Conservation (phyloP, 2,888 invertebrate species). For the Aleiodes testaceus region DNA sequence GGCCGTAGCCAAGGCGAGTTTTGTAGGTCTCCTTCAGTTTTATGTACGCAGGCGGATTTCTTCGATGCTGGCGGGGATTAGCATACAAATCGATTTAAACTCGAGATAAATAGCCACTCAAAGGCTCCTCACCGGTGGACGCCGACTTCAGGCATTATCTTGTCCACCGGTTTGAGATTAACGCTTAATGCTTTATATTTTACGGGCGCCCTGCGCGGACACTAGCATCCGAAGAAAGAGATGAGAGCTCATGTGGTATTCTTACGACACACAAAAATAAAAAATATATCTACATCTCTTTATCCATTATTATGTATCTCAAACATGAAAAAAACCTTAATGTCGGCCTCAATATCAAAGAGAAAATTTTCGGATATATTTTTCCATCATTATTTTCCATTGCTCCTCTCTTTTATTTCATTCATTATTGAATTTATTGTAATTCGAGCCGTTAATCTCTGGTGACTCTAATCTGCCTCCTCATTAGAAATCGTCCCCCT, state of each 20-base stretch:
- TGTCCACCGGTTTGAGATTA: constrained; percentile 70
- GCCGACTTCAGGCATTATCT: constrained; percentile 71
- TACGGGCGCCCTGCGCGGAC: constrained; percentile 54
- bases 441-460: constrained; percentile 4
- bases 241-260: constrained; percentile 48
- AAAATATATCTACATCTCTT: constrained; percentile 29
- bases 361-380: not conserved
- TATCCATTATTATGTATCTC: constrained; percentile 32
- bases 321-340: constrained; percentile 10
- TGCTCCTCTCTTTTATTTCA: not conserved
- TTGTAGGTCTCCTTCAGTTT: constrained; percentile 70
- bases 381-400: constrained; percentile 2
- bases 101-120: constrained; percentile 73
- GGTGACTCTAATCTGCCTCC: not conserved
- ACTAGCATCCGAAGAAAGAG: constrained; percentile 4
- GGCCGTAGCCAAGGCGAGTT: constrained; percentile 58
- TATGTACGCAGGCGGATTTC: constrained; percentile 71
- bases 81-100: constrained; percentile 74
- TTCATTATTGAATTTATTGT: not conserved
- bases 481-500: constrained; percentile 4
- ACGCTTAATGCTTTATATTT: constrained; percentile 72
- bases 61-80: constrained; percentile 70
- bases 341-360: constrained; percentile 17
- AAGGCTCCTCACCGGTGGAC: constrained; percentile 69
- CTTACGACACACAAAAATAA: constrained; percentile 47